These are phyloP conservation scores for Nomada lathburiana DNA, from an alignment of 2,888 invertebrate genomes.

Conservation along the genomic window DNA sequence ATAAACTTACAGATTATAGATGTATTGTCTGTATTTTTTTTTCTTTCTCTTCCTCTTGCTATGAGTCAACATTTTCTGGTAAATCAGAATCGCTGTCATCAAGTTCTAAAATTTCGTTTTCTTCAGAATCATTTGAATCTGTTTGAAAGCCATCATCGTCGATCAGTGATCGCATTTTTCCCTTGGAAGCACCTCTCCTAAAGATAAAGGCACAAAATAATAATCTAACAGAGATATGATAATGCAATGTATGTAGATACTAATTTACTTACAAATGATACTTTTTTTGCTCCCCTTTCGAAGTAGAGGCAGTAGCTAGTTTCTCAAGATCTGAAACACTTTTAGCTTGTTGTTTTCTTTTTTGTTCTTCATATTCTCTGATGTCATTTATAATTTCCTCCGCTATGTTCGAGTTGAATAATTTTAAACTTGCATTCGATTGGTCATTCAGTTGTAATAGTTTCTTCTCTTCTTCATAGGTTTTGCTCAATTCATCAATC, in stretches of 20 bases:
- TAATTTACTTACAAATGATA: constrained; percentile 14
- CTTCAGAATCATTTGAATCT: constrained; percentile 69
- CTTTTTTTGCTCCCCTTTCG: constrained; percentile 20
- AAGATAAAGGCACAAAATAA: background rate
- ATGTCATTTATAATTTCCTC: constrained; percentile 68
- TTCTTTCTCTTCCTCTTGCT: background rate
- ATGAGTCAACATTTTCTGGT: constrained; percentile 43
- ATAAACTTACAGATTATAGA: constrained; percentile 45
- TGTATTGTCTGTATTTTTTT: constrained; percentile 1
- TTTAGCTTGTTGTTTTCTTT: constrained; percentile 37
- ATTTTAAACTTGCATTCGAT: constrained; percentile 60
- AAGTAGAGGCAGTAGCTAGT: constrained; percentile 37
- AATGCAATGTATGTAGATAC: background rate
- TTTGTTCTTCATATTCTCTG: constrained; percentile 56
- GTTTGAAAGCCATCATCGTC: constrained; percentile 71
- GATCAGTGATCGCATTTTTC: constrained; percentile 48
- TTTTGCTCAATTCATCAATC: constrained; percentile 70
- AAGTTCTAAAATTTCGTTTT: constrained; percentile 13
- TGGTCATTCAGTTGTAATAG: constrained; percentile 1
- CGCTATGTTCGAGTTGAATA: constrained; percentile 71
- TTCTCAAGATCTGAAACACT: background rate
- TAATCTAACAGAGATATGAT: background rate
- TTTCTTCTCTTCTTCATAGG: constrained; percentile 65
- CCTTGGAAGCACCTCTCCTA: constrained; percentile 6
- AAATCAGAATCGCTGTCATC: constrained; percentile 33